A percentile compares a stretch with the other conserved stretches of the same genome.
Evolutionary conservation across 1,140 invertebrate genomes (phyloP).

Genomic region (Scylla paramamosain): DNA sequence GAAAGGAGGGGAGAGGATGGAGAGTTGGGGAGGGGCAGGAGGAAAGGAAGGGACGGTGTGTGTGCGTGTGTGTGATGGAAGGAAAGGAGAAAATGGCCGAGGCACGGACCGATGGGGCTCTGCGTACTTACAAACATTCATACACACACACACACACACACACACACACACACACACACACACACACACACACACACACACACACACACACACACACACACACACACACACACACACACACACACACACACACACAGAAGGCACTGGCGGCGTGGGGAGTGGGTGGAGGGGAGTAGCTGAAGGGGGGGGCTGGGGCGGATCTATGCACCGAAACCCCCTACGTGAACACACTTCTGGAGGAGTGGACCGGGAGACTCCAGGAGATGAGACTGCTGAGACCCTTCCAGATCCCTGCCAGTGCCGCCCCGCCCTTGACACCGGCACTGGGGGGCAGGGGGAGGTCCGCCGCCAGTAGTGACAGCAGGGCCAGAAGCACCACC

Average conservation of each 20-base stretch:
- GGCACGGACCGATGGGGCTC: constrained; percentile 5
- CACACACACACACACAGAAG: background rate
- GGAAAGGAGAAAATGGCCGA: background rate
- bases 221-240: constrained; percentile 3
- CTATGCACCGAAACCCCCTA: background rate
- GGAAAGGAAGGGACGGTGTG: background rate
- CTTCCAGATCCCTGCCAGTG: background rate
- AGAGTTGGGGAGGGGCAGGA: background rate
- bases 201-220: constrained; percentile 18
- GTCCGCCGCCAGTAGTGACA: background rate
- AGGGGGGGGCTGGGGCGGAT: background rate
- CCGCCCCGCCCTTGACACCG: background rate
- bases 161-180: constrained; percentile 9
- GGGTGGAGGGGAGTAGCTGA: background rate
- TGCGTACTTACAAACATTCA: background rate
- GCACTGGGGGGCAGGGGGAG: background rate
- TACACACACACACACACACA: background rate
- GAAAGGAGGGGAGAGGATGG: background rate
- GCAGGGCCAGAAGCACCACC: constrained; percentile 1
- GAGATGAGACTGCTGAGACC: background rate
- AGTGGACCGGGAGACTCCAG: background rate
- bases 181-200: constrained; percentile 18
- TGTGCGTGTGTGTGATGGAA: background rate
- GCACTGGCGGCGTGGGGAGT: background rate
- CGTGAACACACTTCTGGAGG: background rate